Conservation (phyloP, 2,113 vertebrate species). For the Dascyllus trimaculatus region DNA sequence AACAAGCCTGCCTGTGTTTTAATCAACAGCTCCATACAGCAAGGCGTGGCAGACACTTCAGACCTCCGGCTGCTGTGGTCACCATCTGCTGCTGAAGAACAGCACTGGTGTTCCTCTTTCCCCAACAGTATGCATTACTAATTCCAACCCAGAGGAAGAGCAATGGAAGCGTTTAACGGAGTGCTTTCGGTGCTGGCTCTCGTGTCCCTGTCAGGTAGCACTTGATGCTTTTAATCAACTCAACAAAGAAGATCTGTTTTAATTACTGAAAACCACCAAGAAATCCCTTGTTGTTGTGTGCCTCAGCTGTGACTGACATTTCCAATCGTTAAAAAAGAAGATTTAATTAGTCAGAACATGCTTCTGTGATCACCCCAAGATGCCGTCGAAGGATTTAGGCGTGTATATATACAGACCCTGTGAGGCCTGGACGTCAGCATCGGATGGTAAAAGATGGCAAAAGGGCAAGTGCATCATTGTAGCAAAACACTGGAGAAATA, state of each 20-base stretch:
- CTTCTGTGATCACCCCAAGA: slow-evolving; percentile 5
- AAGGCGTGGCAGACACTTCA: slow-evolving; percentile 18
- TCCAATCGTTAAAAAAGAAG: slow-evolving; percentile 18
- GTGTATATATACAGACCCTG: too few relatives aligned
- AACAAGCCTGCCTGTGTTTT: slow-evolving; percentile 18
- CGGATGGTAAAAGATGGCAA: too few relatives aligned
- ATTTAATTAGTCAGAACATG: slow-evolving; percentile 10
- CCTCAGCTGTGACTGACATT: slow-evolving; percentile 33
- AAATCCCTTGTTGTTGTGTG: slow-evolving; percentile 21
- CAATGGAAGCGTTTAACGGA: slow-evolving; percentile 30
- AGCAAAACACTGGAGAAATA: slow-evolving; percentile 66
- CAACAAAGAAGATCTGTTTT: slow-evolving; percentile 13
- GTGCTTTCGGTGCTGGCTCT: slow-evolving; percentile 50
- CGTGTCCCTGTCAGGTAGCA: slow-evolving; percentile 44
- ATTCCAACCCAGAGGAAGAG: slow-evolving; percentile 27
- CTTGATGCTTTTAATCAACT: slow-evolving; percentile 41
- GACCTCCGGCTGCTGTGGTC: slow-evolving; percentile 31
- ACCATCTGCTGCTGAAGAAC: slow-evolving; percentile 35
- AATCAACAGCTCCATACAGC: neutral
- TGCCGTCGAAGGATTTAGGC: neutral
- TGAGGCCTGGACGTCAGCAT: too few relatives aligned
- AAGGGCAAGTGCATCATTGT: slow-evolving; percentile 29
- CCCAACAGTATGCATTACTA: slow-evolving; percentile 16
- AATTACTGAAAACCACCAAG: slow-evolving; percentile 14
- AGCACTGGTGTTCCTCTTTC: slow-evolving; percentile 7